phyloP scores from a whole-genome alignment of 1,140 invertebrate species.

The Calosoma granatense region DNA sequence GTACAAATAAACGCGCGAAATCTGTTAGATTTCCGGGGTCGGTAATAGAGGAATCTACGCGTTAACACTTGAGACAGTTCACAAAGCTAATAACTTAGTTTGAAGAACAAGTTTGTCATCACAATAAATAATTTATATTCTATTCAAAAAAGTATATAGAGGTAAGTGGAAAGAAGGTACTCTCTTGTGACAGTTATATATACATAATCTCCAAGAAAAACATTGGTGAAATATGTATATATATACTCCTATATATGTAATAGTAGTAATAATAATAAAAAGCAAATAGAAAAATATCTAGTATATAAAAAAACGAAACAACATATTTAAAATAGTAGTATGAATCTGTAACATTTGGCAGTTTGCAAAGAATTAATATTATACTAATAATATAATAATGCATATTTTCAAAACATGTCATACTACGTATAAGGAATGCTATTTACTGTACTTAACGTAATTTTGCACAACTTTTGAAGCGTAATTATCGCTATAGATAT shows the following conservation, averaged over 20 bases:
- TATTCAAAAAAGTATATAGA: background rate
- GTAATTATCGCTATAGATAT: constrained; percentile 1
- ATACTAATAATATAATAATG: too few relatives aligned
- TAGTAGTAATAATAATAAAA: background rate
- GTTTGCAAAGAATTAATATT: background rate
- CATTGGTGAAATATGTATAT: too few relatives aligned
- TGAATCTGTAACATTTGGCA: constrained; percentile 4
- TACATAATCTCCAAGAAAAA: too few relatives aligned
- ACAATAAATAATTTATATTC: constrained; percentile 5
- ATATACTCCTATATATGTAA: constrained; percentile 3
- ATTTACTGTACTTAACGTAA: background rate
- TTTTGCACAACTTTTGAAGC: constrained; percentile 1
- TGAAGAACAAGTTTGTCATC: background rate
- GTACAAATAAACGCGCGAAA: too few relatives aligned
- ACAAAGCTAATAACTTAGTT: too few relatives aligned
- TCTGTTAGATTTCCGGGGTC: too few relatives aligned
- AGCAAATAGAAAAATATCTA: constrained; percentile 8
- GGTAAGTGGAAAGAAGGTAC: constrained; percentile 7
- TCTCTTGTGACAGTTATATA: background rate
- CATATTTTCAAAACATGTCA: too few relatives aligned
- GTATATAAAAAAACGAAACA: constrained; percentile 2
- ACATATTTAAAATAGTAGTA: constrained; percentile 3
- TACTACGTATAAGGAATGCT: constrained; percentile 6
- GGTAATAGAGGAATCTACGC: too few relatives aligned
- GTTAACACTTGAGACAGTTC: too few relatives aligned